Base-by-base conservation (phyloP, 2,113 vertebrate genomes). In the Herpailurus yagouaroundi region DNA sequence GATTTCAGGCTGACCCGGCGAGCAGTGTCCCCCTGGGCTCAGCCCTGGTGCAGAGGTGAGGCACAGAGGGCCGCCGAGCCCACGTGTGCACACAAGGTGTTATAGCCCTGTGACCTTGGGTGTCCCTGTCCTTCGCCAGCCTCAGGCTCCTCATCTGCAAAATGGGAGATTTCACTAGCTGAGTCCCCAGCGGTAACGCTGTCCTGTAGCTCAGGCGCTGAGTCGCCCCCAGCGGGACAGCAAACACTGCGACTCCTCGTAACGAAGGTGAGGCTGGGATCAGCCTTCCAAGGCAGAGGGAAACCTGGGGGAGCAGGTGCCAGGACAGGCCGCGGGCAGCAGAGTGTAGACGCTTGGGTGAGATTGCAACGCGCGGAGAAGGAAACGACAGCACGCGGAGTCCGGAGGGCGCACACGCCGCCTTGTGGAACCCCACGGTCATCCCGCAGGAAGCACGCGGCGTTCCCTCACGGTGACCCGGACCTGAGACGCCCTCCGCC, bases 401-500 rank as follows among this genome's bases (percentile, higher is more conserved):
- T 14, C 3, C 0, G 13, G 4, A 13, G 38, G 16, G 7, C 14
- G 15, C 21, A 9, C 14, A 60, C 31, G 8, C 31, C 0, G 15
- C 6, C 50, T 12, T 3, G 27, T 41, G 1, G 29, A 18, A 13
- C 10, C 36, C 33, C 16, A 13, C 10, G 2, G 12, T 25, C 15
- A 21, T 12, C 60, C 23, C 10, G 0, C 57, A 31, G 45, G 73
- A 27, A 50, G 15, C 25, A 5, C 16, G 4, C 10, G 21, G 4
- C 2, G 45, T 69, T 68, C 50, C 21, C 19, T 23, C 69, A 23
- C 36, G 15, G 18, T 2, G 5, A n/a, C 19, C 25, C 7, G 2
- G 33, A 60, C 27, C 36, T 14, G 19, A 31, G 52, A 33, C 41
- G 12, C 3, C 1, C 13, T 7, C 14, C 45, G 7, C 7, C 2